Base-by-base conservation (phyloP, 2,797 vertebrate genomes). In the Epinephelus awoara region DNA sequence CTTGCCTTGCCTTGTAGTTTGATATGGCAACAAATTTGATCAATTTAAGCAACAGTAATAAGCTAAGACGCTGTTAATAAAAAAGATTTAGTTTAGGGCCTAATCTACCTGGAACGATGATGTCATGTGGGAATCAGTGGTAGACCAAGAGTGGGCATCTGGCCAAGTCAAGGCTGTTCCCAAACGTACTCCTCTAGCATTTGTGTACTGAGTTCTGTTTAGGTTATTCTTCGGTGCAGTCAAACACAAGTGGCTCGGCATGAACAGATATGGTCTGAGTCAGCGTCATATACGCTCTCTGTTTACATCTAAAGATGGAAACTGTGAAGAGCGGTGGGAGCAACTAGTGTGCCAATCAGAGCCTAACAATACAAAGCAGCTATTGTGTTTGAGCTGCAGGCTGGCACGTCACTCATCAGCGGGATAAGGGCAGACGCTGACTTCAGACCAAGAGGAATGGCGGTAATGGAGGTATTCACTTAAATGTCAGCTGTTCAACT, bases 401-500 rank as follows among this genome's bases (percentile, higher is more conserved):
- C 90, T 85, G 90, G 74, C 84, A 21, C 51, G 79, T 92, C 83
- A 91, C 90, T 94, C 93, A 94, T 7, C 80, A 44, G 90, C 54
- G 85, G 91, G 90, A 93, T 94, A 92, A 92, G 91, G 89, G 86
- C 92, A 85, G 18, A 11, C 76, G 79, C 88, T 91, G 88, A 91
- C 90, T 92, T 90, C 85, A 93, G 84, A 38, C 77, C 67, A 72
- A 79, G 71, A 86, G 90, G 91, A 88, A 93, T 88, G 92, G 85
- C 38, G 91, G 87, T 88, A 88, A 82, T 84, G 83, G 67, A 93
- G 93, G 93, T 93, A 94, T 95, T 94, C 92, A 94, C 67, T 92
- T 94, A 93, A 93, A 94, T 91, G 94, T 93, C 95, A 95, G 92
- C 94, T 96, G 92, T 90, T 94, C 89, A 68, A 71, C 88, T 88